Evolutionary conservation across 1,140 invertebrate species (phyloP).

Genomic region (Tigriopus japonicus): DNA sequence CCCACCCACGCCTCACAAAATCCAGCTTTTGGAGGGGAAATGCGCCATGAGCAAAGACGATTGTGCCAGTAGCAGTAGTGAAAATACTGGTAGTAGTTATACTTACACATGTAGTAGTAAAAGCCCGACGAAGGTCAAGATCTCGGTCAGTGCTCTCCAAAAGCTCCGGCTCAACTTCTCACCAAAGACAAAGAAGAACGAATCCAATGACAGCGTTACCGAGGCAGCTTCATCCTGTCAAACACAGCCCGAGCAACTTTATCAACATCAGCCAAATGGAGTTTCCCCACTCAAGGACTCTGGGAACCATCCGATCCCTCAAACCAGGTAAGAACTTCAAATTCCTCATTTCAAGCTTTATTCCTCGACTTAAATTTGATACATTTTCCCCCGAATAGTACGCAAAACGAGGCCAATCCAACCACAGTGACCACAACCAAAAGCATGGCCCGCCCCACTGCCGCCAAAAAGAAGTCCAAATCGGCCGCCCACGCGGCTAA

Average conservation of each 20-base stretch:
- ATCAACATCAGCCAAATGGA: not conserved
- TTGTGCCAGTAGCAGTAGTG: not conserved
- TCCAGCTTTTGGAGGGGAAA: slow-evolving; percentile 1
- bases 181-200: not conserved
- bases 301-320: not conserved
- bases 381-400: no score
- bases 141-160: not conserved
- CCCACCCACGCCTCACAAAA: slow-evolving; percentile 10
- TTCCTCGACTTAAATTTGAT: no score
- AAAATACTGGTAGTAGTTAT: not conserved
- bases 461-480: not conserved
- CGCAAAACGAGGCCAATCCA: not conserved
- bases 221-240: no score
- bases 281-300: not conserved
- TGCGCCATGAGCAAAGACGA: not conserved
- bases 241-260: not conserved
- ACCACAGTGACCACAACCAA: no score
- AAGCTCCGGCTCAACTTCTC: not conserved
- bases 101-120: not conserved
- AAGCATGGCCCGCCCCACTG: not conserved
- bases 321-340: no score
- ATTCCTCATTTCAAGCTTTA: no score
- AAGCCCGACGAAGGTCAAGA: not conserved
- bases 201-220: not conserved
- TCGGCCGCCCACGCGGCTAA: not conserved